Percentiles rank a stretch among this genome's conserved stretches.
phyloP scores from a whole-genome alignment of 2,888 invertebrate genomes.

The Ophion ellenae region DNA sequence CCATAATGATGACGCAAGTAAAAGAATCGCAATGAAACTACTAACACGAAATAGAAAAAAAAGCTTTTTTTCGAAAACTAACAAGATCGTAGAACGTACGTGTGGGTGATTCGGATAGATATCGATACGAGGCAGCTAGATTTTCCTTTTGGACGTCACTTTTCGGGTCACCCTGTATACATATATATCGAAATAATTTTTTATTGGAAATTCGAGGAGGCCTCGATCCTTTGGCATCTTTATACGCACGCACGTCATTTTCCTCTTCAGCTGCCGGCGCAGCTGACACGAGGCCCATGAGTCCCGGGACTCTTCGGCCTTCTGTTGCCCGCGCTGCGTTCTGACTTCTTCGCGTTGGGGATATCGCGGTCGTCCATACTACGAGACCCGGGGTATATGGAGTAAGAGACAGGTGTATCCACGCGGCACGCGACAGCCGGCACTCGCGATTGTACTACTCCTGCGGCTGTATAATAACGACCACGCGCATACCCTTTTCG shows the following conservation, averaged over 20 bases:
- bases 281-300: conserved; percentile 73
- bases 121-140: not conserved
- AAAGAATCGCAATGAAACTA: no score
- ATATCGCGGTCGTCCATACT: conserved; percentile 67
- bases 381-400: conserved; percentile 66
- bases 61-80: not conserved
- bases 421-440: conserved; percentile 78
- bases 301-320: conserved; percentile 65
- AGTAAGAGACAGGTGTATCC: conserved; percentile 76
- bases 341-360: conserved; percentile 63
- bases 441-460: conserved; percentile 68
- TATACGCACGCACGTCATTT: conserved; percentile 66
- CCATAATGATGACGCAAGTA: no score
- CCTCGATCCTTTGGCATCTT: conserved; percentile 57
- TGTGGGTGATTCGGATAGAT: no score
- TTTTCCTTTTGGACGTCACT: not conserved
- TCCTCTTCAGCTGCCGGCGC: conserved; percentile 74
- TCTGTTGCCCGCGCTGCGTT: conserved; percentile 59
- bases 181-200: not conserved
- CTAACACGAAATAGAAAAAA: no score
- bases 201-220: conserved; percentile 66
- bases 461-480: conserved; percentile 35
- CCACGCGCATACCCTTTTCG: not conserved
- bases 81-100: no score
- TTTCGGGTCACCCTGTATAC: not conserved